Base-by-base conservation (phyloP, 1,140 invertebrate species). In the Helicorthomorpha holstii region DNA sequence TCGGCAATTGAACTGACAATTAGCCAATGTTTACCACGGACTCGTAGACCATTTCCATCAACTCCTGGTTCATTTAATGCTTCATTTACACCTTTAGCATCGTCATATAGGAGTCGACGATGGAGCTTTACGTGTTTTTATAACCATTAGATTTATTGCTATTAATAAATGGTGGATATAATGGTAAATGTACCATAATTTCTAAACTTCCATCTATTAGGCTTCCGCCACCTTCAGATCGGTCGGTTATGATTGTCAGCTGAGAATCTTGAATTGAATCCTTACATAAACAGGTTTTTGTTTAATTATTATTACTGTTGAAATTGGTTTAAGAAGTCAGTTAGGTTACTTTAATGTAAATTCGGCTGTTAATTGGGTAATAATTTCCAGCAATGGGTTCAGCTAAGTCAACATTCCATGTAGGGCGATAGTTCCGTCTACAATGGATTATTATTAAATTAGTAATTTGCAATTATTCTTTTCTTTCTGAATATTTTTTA, bases 81-180 rank as follows among this genome's bases (percentile, higher is more conserved):
- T 72, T 98, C 93, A 0, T 73, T 82, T 0, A 98, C 91, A 3
- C 93, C 94, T 59, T 92, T 90, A 1, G 79, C 80, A 69, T 98
- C 94, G 62, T 98, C 93, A 52, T 77, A 71, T 0, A 94, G 59
- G 24, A 91, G 68, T 49, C 90, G 73, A 54, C 93, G 75, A 64
- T 97, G 93, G 23, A 94, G 56, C 85, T 54, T 29, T 4, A 49
- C 29, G 29, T 34, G 29, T 34, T 7, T 7, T 7, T 7, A 16
- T 7, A 34, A 16, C 29, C 7, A 34, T 34, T 34, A 16, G 16
- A 7, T 34, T 34, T 7, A 34, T 7, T 34, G 29, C 7, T 7
- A 34, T 34, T 34, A 7, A 7, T 34, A 7, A 34, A 7, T 34
- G 7, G 29, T 34, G 16, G 29, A 34, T 7, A 7, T 7, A 34